Base-by-base conservation (phyloP, 2,113 vertebrate genomes). In the Bagarius yarrelli region DNA sequence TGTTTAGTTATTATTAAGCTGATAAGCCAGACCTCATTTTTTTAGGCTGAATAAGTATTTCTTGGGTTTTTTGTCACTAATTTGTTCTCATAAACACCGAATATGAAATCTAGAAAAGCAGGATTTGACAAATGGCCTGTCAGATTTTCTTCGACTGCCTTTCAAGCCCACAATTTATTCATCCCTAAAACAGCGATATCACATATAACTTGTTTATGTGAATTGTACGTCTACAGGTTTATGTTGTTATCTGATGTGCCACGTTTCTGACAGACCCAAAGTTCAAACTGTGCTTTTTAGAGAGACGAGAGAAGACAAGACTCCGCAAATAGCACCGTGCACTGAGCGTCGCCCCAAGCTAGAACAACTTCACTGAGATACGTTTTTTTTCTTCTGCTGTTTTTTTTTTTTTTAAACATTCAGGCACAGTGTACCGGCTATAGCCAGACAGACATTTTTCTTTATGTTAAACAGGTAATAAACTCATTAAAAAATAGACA, bases 301-400 rank as follows among this genome's bases (percentile, higher is more conserved):
- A 53, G n/a, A 81, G 81, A 83, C 4, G 76, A 81, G 74, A 53
- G 80, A 44, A 53, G 56, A 13, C 47, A 67, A 83, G 84, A 80
- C 81, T 82, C 85, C 81, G 80, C 80, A 86, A 83, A 79, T 76
- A 85, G 78, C 74, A 53, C 66, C 73, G 50, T 72, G 60, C 70
- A 53, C 61, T 15, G 63, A 81, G n/a, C 12, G 27, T 78, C 55
- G 84, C 85, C 87, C 78, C 82, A 70, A 82, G 86, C 88, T 73
- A 23, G 40, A 80, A 83, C 83, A 71, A 85, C 85, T 86, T 87
- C 83, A 82, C 81, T 78, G 34, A 66, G 23, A 78, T 82, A n/a
- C n/a, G 81, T 3, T 13, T 36, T 23, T 47, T 74, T 77, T 60
- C n/a, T 15, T 60, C 25, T 61, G 11, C 44, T 71, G 11, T 25